A percentile compares a stretch with the other conserved stretches of the same genome.
Evolutionary conservation across 1,140 invertebrate species (phyloP).

Genomic region (Drosophila malerkotliana): DNA sequence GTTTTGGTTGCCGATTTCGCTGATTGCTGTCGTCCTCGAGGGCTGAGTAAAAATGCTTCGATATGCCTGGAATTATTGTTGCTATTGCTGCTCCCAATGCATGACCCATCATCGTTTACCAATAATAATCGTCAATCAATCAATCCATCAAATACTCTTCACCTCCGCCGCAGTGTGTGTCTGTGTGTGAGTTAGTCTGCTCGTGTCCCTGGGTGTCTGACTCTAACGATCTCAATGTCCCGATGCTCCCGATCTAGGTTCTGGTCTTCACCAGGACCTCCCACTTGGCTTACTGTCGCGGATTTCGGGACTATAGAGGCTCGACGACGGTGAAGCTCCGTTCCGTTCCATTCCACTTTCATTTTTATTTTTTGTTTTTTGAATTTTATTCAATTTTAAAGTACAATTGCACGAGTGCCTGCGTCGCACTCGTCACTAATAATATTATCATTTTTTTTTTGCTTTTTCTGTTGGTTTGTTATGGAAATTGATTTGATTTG

Average conservation of each 20-base stretch:
- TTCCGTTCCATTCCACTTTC: slow-evolving; percentile 16
- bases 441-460: slow-evolving; percentile 26
- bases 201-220: slow-evolving; percentile 33
- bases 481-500: slow-evolving; percentile 63
- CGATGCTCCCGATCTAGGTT: background rate
- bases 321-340: background rate
- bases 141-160: slow-evolving; percentile 10
- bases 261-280: background rate
- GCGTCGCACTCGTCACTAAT: slow-evolving; percentile 39
- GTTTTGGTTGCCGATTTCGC: slow-evolving; percentile 43
- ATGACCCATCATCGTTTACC: slow-evolving; percentile 48
- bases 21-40: slow-evolving; percentile 57
- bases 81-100: slow-evolving; percentile 69
- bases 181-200: slow-evolving; percentile 13
- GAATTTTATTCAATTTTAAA: slow-evolving; percentile 80
- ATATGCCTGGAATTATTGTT: slow-evolving; percentile 81
- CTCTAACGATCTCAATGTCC: slow-evolving; percentile 5
- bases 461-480: slow-evolving; percentile 39
- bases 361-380: slow-evolving; percentile 35
- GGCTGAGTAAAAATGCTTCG: slow-evolving; percentile 71
- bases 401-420: slow-evolving; percentile 66
- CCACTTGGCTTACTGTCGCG: background rate
- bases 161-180: slow-evolving; percentile 8
- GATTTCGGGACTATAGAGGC: background rate
- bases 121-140: slow-evolving; percentile 31